These are phyloP conservation scores for Girardia tigrina DNA, from an alignment of 2,888 invertebrate genomes.

Conservation along the genomic window DNA sequence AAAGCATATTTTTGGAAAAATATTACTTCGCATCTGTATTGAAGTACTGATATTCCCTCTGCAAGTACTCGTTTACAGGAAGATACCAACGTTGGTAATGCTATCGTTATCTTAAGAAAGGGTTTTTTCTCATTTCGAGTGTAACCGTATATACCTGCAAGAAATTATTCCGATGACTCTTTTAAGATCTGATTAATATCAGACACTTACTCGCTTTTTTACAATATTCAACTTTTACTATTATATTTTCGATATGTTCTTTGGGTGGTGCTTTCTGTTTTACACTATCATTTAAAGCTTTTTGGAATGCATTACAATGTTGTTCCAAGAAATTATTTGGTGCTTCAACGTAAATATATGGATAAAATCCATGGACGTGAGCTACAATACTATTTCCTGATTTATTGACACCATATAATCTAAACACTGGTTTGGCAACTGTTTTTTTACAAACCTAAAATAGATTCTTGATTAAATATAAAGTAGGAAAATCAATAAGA, in stretches of 20 bases:
- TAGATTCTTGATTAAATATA: background rate
- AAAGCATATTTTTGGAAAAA: too few relatives aligned
- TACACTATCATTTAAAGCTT: background rate
- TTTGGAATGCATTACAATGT: slow-evolving; percentile 15
- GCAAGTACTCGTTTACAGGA: background rate
- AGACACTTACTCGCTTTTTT: background rate
- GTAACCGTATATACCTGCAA: slow-evolving; percentile 52
- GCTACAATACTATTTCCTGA: slow-evolving; percentile 88
- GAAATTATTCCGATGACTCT: too few relatives aligned
- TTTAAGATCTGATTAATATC: too few relatives aligned
- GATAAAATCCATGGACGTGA: slow-evolving; percentile 88
- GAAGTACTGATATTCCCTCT: background rate
- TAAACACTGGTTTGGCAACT: slow-evolving; percentile 62
- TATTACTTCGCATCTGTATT: background rate
- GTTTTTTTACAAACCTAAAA: background rate
- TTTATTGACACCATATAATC: slow-evolving; percentile 54
- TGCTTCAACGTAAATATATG: slow-evolving; percentile 81
- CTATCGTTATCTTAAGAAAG: background rate
- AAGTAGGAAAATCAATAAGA: too few relatives aligned
- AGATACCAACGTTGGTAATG: background rate
- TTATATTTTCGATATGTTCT: background rate
- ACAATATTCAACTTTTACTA: background rate
- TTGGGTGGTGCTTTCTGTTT: background rate
- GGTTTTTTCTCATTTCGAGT: background rate
- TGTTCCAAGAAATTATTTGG: slow-evolving; percentile 61